A percentile compares a stretch with the other conserved stretches of the same genome.
These are phyloP conservation scores for Trinorchestia longiramus DNA, from an alignment of 1,140 invertebrate genomes.

Conservation along the genomic window DNA sequence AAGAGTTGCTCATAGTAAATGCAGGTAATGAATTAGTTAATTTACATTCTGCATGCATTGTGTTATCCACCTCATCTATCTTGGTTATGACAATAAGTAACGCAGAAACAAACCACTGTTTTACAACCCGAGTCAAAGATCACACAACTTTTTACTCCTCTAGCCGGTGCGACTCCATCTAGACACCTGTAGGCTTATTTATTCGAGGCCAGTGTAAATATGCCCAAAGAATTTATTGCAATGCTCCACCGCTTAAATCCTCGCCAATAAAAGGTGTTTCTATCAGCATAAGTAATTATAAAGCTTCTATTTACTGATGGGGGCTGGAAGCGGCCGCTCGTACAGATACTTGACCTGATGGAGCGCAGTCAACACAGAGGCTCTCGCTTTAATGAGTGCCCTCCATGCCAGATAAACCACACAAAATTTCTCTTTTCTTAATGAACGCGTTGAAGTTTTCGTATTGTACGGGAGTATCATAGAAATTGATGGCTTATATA, in stretches of 20 bases:
- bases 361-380: slow-evolving; percentile 23
- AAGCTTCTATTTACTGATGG: slow-evolving; percentile 41
- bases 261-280: slow-evolving; percentile 43
- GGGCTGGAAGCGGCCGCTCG: background rate
- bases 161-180: slow-evolving; percentile 6
- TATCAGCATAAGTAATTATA: slow-evolving; percentile 53
- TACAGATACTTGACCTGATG: background rate
- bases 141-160: background rate
- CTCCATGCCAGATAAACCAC: too few species aligned
- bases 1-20: background rate
- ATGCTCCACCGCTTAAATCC: slow-evolving; percentile 45
- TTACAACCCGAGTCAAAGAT: background rate
- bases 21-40: background rate
- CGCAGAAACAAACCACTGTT: background rate
- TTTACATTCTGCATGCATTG: background rate
- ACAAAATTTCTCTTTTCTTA: background rate
- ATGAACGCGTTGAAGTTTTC: background rate
- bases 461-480: background rate
- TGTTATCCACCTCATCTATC: background rate
- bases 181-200: slow-evolving; percentile 43
- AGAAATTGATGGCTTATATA: background rate
- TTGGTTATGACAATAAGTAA: background rate
- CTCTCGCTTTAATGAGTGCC: background rate
- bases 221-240: slow-evolving; percentile 54
- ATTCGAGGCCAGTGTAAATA: slow-evolving; percentile 34